phyloP scores from a whole-genome alignment of 2,888 invertebrate species.

The Galerucella calmariensis region DNA sequence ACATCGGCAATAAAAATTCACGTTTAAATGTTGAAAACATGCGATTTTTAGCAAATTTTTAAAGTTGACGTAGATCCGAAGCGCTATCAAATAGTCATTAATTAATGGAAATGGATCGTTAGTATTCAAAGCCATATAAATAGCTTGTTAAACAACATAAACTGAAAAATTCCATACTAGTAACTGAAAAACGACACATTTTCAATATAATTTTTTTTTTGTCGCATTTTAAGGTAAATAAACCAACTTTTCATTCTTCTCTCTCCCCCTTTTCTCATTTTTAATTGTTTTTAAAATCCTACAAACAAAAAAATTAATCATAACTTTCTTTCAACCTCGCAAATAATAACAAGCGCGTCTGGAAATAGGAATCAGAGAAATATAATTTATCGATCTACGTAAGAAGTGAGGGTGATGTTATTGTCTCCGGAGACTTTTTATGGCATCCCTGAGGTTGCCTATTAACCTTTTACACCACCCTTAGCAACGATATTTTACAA shows the following conservation, averaged over 20 bases:
- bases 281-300: background rate
- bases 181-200: background rate
- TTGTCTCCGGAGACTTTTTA: slow-evolving; percentile 56
- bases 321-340: slow-evolving; percentile 4
- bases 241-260: no score
- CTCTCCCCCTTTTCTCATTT: no score
- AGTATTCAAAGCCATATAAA: background rate
- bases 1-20: background rate
- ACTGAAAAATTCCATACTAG: background rate
- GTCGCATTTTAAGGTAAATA: no score
- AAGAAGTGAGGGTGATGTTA: slow-evolving; percentile 51
- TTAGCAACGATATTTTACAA: slow-evolving; percentile 57
- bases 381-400: slow-evolving; percentile 50
- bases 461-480: slow-evolving; percentile 59
- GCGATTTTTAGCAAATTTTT: background rate
- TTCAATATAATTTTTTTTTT: no score
- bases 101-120: background rate
- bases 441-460: slow-evolving; percentile 56
- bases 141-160: background rate
- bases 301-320: slow-evolving; percentile 5
- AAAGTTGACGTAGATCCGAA: background rate
- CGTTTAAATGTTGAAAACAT: background rate
- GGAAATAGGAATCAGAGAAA: slow-evolving; percentile 38
- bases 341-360: background rate
- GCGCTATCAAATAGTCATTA: background rate